phyloP scores from a whole-genome alignment of 2,888 invertebrate species.

The Plusia festucae region DNA sequence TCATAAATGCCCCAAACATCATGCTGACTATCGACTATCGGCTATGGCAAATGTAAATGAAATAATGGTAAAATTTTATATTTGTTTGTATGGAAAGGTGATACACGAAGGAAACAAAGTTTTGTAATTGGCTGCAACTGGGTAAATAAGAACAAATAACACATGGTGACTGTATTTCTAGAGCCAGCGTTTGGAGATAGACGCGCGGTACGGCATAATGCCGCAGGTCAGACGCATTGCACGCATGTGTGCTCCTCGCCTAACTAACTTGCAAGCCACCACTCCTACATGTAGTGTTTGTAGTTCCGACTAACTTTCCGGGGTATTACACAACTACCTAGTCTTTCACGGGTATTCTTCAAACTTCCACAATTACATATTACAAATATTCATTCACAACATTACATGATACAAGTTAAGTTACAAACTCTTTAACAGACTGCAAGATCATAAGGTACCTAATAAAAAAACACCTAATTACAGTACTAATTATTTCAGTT shows the following conservation, averaged over 20 bases:
- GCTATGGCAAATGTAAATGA: too few species aligned
- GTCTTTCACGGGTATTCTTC: background rate
- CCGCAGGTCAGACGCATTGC: conserved; percentile 93
- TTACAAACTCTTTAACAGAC: too few species aligned
- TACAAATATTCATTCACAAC: background rate
- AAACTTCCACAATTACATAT: background rate
- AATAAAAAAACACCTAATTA: too few species aligned
- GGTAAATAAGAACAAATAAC: conserved; percentile 35
- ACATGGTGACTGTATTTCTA: conserved; percentile 87
- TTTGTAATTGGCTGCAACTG: conserved; percentile 25
- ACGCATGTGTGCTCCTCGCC: conserved; percentile 82
- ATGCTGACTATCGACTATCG: too few species aligned
- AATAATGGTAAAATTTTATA: background rate
- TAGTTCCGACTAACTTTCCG: background rate
- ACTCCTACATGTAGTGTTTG: background rate
- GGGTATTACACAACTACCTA: conserved; percentile 1
- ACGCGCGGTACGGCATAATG: conserved; percentile 95
- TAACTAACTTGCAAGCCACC: conserved; percentile 60
- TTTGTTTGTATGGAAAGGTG: background rate
- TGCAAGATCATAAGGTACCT: too few species aligned
- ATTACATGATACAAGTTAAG: too few species aligned
- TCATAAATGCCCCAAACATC: background rate
- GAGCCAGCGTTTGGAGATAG: conserved; percentile 97
- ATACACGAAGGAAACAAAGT: background rate
- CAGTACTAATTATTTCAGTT: too few species aligned